These are phyloP conservation scores for Butorides virescens DNA, from an alignment of 2,113 vertebrate genomes.

Conservation along the genomic window DNA sequence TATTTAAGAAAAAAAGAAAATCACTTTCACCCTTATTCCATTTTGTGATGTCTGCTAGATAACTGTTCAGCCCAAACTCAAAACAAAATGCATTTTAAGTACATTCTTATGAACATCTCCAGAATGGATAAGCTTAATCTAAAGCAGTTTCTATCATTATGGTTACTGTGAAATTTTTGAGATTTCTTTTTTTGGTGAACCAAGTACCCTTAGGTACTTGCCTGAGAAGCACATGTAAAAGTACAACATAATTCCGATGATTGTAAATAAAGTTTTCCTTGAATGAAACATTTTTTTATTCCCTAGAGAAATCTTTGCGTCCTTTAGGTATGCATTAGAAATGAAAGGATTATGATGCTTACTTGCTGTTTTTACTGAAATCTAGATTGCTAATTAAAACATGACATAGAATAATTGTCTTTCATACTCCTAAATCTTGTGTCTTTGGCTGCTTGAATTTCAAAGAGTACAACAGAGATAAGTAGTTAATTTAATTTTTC, in stretches of 20 bases:
- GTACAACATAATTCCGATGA: not conserved
- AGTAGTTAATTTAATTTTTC: slow-evolving; percentile 36
- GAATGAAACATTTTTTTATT: not conserved
- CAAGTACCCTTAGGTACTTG: not conserved
- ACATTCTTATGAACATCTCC: not conserved
- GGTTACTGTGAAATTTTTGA: not conserved
- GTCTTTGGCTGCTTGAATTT: not conserved
- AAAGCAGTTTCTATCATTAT: not conserved
- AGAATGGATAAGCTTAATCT: not conserved
- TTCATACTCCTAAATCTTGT: not conserved
- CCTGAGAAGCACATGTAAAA: not conserved
- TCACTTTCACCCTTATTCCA: not conserved
- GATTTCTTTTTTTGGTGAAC: not conserved
- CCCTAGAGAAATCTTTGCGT: not conserved
- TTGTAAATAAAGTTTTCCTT: not conserved
- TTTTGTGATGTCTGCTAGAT: not conserved
- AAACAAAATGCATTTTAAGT: not conserved
- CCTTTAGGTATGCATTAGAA: not conserved
- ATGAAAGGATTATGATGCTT: not conserved
- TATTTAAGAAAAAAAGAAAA: not conserved
- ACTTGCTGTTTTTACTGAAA: slow-evolving; percentile 1
- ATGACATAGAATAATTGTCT: not conserved
- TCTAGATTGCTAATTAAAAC: not conserved
- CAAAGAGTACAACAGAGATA: not conserved
- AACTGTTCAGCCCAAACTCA: not conserved